A percentile compares a stretch with the other conserved stretches of the same genome.
Conservation (phyloP, 2,797 vertebrate species). For the Catostomus latipinnis region DNA sequence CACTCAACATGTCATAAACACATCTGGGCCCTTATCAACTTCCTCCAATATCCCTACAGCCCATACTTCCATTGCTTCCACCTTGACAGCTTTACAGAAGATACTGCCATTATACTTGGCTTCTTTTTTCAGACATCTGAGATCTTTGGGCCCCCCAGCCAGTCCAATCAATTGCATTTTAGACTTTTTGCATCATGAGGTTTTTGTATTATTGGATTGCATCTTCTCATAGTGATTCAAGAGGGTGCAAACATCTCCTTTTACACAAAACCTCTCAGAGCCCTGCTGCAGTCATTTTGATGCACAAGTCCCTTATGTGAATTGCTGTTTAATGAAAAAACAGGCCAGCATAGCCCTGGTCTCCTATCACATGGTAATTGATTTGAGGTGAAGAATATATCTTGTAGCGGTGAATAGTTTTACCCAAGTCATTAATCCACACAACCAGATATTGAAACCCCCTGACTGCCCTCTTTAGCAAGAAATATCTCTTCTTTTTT, state of each 20-base stretch:
- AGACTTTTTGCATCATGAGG: slow-evolving; percentile 42
- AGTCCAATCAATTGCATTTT: slow-evolving; percentile 49
- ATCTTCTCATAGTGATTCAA: slow-evolving; percentile 53
- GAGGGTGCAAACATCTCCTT: slow-evolving; percentile 34
- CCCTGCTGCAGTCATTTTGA: slow-evolving; percentile 42
- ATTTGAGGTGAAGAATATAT: slow-evolving; percentile 51
- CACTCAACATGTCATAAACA: slow-evolving; percentile 51
- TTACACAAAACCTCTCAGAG: slow-evolving; percentile 18
- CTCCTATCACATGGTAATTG: slow-evolving; percentile 55
- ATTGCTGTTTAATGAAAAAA: slow-evolving; percentile 58
- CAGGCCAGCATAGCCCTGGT: slow-evolving; percentile 35
- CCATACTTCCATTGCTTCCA: slow-evolving; percentile 1
- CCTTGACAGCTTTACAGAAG: slow-evolving; percentile 38
- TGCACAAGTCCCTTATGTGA: slow-evolving; percentile 35
- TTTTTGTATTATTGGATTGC: slow-evolving; percentile 40
- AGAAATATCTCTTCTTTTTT: slow-evolving; percentile 12
- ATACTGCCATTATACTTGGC: slow-evolving; percentile 23
- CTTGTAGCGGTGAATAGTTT: slow-evolving; percentile 49
- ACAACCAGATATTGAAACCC: slow-evolving; percentile 44
- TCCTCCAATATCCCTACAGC: slow-evolving; percentile 20
- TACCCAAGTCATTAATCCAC: slow-evolving; percentile 37
- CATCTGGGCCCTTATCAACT: slow-evolving; percentile 38
- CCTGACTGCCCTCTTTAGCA: slow-evolving; percentile 22
- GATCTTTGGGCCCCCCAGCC: slow-evolving; percentile 15
- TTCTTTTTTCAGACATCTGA: slow-evolving; percentile 3